Percentiles rank a stretch among this genome's conserved stretches.
Evolutionary conservation across 2,113 vertebrate genomes (phyloP).

Genomic region (Centropristis striata): DNA sequence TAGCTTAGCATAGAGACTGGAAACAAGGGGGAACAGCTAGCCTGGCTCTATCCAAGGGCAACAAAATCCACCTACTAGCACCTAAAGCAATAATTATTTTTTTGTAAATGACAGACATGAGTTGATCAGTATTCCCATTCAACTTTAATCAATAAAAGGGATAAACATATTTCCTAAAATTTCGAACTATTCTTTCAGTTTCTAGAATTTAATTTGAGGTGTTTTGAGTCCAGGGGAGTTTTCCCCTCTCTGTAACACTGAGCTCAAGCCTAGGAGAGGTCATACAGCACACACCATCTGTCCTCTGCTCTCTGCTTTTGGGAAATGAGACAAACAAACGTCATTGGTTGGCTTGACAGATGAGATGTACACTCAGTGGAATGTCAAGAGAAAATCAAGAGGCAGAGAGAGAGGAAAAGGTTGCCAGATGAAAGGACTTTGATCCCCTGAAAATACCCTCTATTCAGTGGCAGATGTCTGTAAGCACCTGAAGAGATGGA

Average conservation of each 20-base stretch:
- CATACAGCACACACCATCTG: conserved; percentile 50
- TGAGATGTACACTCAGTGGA: conserved; percentile 46
- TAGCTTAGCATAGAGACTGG: no score
- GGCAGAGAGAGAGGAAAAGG: conserved; percentile 31
- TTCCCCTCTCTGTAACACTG: conserved; percentile 14
- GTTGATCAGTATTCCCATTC: no score
- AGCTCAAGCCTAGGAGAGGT: conserved; percentile 50
- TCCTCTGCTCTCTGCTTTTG: conserved; percentile 50
- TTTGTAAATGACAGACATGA: not conserved
- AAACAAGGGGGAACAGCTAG: no score
- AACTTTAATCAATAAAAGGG: not conserved
- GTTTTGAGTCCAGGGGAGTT: conserved; percentile 6
- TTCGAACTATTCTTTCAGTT: not conserved
- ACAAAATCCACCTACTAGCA: not conserved
- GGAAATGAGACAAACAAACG: conserved; percentile 51
- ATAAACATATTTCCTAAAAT: not conserved
- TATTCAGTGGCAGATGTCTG: conserved; percentile 46
- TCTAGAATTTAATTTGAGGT: not conserved
- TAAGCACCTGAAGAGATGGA: conserved; percentile 36
- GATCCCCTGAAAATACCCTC: conserved; percentile 55
- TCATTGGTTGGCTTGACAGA: conserved; percentile 54
- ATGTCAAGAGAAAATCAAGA: conserved; percentile 66
- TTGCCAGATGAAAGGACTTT: conserved; percentile 56
- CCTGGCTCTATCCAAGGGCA: no score
- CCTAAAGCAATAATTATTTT: not conserved